These are phyloP conservation scores for Hydrophis major DNA, from an alignment of 2,797 vertebrate genomes.

Conservation along the genomic window DNA sequence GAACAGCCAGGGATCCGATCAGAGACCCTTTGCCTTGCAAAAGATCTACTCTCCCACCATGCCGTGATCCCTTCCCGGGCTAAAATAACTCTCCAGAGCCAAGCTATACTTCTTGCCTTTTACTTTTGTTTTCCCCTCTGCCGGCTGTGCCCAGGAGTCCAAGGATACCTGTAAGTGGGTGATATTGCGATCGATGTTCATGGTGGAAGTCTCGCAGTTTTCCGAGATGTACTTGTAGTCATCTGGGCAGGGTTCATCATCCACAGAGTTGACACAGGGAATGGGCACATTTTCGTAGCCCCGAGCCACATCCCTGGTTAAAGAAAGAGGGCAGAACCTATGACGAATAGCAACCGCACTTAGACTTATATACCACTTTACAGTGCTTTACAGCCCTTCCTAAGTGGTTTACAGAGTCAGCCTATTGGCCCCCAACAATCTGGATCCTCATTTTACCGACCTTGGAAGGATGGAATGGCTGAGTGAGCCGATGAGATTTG, in stretches of 20 bases:
- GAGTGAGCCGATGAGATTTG: too few species aligned
- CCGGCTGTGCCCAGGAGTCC: too few species aligned
- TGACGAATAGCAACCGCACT: neutral
- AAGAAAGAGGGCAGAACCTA: neutral
- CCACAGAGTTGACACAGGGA: conserved; percentile 89
- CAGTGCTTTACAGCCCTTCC: too few species aligned
- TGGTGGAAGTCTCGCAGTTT: conserved; percentile 93
- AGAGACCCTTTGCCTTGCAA: neutral
- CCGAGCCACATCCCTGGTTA: conserved; percentile 83
- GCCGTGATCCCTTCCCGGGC: rapidly evolving
- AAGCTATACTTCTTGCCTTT: neutral
- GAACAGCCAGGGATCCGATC: too few species aligned
- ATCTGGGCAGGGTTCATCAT: conserved; percentile 85
- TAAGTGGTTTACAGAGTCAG: too few species aligned
- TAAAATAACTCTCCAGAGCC: too few species aligned
- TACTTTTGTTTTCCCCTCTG: neutral
- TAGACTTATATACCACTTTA: too few species aligned
- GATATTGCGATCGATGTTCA: conserved; percentile 96
- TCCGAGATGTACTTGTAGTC: conserved; percentile 94
- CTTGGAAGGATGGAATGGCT: too few species aligned
- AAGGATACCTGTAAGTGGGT: conserved; percentile 85
- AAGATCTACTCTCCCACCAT: neutral
- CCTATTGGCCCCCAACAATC: too few species aligned
- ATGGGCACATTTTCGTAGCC: conserved; percentile 92
- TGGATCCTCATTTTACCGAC: too few species aligned